Conservation (phyloP, 2,888 invertebrate genomes). For the Argyra leucocephala region DNA sequence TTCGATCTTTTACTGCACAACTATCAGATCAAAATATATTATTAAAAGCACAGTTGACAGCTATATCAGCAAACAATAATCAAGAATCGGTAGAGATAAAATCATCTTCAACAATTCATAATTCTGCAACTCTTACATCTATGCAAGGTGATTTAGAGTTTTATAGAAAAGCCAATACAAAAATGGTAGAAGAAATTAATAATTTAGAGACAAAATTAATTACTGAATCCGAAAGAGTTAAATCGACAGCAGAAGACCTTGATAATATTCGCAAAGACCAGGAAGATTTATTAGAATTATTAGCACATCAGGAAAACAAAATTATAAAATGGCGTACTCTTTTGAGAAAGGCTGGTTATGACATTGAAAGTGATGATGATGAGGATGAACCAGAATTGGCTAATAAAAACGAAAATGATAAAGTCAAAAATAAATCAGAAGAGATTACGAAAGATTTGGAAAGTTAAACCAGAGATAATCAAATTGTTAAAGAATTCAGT, state of each 20-base stretch:
- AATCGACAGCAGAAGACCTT: slow-evolving; percentile 44
- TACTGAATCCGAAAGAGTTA: slow-evolving; percentile 29
- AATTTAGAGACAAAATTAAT: slow-evolving; percentile 29
- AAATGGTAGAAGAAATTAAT: slow-evolving; percentile 34
- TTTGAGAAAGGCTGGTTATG: slow-evolving; percentile 45
- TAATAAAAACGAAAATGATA: neutral
- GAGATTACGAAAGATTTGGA: too few relatives aligned
- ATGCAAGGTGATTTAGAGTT: slow-evolving; percentile 8
- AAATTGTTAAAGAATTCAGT: too few relatives aligned
- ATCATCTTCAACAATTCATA: slow-evolving; percentile 14
- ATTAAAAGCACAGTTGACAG: slow-evolving; percentile 62
- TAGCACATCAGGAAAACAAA: slow-evolving; percentile 77
- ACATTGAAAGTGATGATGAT: slow-evolving; percentile 42
- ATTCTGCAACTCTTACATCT: slow-evolving; percentile 12
- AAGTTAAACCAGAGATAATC: too few relatives aligned
- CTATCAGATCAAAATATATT: slow-evolving; percentile 80
- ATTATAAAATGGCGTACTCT: slow-evolving; percentile 55
- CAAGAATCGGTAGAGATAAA: neutral
- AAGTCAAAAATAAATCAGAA: too few relatives aligned
- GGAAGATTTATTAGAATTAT: slow-evolving; percentile 79
- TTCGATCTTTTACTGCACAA: slow-evolving; percentile 60
- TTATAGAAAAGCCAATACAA: slow-evolving; percentile 19
- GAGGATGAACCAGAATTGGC: slow-evolving; percentile 26
- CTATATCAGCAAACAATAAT: slow-evolving; percentile 27
- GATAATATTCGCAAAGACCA: slow-evolving; percentile 73